Evolutionary conservation across 2,888 invertebrate genomes (phyloP).

Genomic region (Bugulina stolonifera): DNA sequence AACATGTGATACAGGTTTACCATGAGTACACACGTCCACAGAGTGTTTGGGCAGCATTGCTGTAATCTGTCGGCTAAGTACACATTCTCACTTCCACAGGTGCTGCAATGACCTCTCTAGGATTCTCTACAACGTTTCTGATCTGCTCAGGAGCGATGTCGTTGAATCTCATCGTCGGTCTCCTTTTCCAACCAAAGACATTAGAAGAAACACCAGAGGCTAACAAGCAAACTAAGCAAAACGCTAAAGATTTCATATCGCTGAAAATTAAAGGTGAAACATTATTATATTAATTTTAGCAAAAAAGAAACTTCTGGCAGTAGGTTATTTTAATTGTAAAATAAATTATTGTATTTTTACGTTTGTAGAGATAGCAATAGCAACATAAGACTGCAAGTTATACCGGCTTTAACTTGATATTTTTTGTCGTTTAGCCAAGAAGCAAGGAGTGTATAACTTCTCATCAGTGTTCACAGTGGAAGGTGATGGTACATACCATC

Average conservation of each 20-base stretch:
- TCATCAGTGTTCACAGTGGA: background rate
- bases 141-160: background rate
- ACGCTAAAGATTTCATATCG: background rate
- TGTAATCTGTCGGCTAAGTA: no score
- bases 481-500: background rate
- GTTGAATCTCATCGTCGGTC: background rate
- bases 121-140: background rate
- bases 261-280: conserved; percentile 3
- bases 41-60: no score
- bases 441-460: conserved; percentile 4
- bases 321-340: background rate
- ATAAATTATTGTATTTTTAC: no score
- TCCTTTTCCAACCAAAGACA: background rate
- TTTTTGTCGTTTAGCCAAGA: conserved; percentile 18
- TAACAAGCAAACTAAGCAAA: background rate
- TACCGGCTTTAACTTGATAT: no score
- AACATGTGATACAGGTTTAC: no score
- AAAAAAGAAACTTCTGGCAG: background rate
- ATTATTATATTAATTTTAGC: background rate
- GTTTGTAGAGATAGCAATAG: no score
- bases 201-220: background rate
- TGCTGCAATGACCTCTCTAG: background rate
- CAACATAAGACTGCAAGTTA: no score
- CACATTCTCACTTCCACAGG: no score
- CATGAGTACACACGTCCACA: no score